Conservation (phyloP, 2,113 vertebrate species). For the Malurus melanocephalus region DNA sequence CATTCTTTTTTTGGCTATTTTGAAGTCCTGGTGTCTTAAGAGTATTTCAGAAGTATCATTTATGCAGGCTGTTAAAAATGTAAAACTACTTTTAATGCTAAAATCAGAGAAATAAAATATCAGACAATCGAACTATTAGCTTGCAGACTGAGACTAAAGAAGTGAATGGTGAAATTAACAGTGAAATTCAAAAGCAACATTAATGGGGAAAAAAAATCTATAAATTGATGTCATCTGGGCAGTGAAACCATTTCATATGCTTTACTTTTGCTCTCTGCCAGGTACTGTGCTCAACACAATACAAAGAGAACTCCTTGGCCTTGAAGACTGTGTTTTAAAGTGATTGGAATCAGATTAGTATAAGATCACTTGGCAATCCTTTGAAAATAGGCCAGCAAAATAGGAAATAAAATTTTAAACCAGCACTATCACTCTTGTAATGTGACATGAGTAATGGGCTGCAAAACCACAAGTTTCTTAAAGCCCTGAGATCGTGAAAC, state of each 20-base stretch:
- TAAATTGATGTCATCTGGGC: not conserved
- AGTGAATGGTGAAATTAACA: not conserved
- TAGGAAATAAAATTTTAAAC: slow-evolving; percentile 19
- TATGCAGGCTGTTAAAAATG: not conserved
- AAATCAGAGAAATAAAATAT: not conserved
- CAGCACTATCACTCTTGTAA: not conserved
- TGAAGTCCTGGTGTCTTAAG: not conserved
- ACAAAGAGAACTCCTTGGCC: not conserved
- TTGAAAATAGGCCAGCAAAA: slow-evolving; percentile 36
- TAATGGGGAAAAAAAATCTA: not conserved
- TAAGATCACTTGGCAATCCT: slow-evolving; percentile 19
- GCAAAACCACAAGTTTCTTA: not conserved
- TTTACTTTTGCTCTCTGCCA: slow-evolving; percentile 16
- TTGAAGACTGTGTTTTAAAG: not conserved
- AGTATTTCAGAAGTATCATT: not conserved
- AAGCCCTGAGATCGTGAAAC: not conserved
- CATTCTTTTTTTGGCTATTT: not conserved
- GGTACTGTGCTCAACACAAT: not conserved
- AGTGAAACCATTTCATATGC: slow-evolving; percentile 6
- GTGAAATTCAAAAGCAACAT: slow-evolving; percentile 1
- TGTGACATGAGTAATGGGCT: not conserved
- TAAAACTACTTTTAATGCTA: not conserved
- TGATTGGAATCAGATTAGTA: slow-evolving; percentile 44
- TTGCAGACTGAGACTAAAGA: not conserved
- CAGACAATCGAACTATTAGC: not conserved